phyloP scores from a whole-genome alignment of 2,888 invertebrate species.

The Coleophora deauratella region DNA sequence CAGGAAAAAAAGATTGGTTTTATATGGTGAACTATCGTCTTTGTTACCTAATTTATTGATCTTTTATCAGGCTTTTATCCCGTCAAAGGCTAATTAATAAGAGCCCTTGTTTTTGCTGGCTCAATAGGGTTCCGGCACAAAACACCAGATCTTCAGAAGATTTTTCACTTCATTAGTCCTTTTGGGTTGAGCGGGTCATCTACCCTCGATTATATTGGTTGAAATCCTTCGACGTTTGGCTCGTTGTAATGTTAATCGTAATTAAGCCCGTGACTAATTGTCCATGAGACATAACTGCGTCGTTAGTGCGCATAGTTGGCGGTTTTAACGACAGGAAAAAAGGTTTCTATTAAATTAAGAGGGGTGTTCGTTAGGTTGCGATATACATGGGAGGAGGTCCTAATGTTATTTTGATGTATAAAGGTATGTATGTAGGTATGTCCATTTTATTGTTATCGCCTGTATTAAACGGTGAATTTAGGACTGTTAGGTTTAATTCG shows the following conservation, averaged over 20 bases:
- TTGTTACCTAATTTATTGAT: no score
- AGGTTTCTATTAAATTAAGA: neutral
- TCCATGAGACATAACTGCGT: constrained; percentile 45
- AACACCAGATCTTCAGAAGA: constrained; percentile 29
- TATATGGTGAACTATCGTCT: no score
- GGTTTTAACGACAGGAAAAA: constrained; percentile 2
- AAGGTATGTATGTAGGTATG: no score
- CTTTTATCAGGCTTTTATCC: no score
- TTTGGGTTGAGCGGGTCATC: constrained; percentile 55
- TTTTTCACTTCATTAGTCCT: constrained; percentile 61
- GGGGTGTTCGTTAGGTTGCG: no score
- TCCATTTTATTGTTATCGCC: no score
- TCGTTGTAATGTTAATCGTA: constrained; percentile 51
- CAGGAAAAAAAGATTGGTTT: no score
- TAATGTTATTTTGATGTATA: no score
- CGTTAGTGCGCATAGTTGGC: constrained; percentile 42
- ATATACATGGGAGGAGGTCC: no score
- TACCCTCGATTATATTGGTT: neutral
- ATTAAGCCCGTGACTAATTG: constrained; percentile 60
- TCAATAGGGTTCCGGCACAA: constrained; percentile 9
- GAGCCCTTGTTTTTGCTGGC: neutral
- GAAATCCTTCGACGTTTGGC: neutral
- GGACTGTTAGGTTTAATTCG: no score
- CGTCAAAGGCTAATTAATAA: no score
- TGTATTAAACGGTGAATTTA: no score